These are phyloP conservation scores for Zaprionus tsacasi DNA, from an alignment of 1,140 invertebrate species.

Conservation along the genomic window DNA sequence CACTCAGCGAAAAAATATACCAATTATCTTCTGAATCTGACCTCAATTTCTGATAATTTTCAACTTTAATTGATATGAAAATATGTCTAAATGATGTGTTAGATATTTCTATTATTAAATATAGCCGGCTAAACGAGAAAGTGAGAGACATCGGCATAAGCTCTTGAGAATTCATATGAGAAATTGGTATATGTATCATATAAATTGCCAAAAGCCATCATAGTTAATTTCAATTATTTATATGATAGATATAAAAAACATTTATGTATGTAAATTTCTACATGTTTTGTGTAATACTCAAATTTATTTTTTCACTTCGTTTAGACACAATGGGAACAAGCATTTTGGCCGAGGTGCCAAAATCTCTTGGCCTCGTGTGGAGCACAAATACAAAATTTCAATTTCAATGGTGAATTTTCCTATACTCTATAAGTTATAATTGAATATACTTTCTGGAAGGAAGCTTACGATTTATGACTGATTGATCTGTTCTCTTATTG, in stretches of 20 bases:
- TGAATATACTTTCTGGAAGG: background rate
- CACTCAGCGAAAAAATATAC: background rate
- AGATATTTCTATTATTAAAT: background rate
- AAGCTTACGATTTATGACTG: background rate
- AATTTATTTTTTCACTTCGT: background rate
- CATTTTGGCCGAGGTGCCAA: conserved; percentile 37
- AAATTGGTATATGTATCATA: background rate
- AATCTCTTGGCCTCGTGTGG: conserved; percentile 9
- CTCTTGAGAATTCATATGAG: background rate
- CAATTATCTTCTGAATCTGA: conserved; percentile 1
- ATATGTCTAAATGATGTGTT: background rate
- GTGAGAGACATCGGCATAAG: background rate
- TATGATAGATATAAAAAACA: background rate
- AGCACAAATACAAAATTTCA: conserved; percentile 1
- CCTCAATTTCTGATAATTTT: background rate
- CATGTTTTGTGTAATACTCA: conserved; percentile 2
- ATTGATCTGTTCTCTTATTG: background rate
- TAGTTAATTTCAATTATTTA: conserved; percentile 5
- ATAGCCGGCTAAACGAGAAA: background rate
- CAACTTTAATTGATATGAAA: conserved; percentile 1
- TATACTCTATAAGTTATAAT: background rate
- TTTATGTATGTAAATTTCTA: background rate
- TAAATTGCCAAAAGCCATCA: background rate
- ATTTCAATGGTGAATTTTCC: conserved; percentile 1
- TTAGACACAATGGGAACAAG: conserved; percentile 26